Conservation (phyloP, 2,888 invertebrate genomes). For the Synanthedon tipuliformis region DNA sequence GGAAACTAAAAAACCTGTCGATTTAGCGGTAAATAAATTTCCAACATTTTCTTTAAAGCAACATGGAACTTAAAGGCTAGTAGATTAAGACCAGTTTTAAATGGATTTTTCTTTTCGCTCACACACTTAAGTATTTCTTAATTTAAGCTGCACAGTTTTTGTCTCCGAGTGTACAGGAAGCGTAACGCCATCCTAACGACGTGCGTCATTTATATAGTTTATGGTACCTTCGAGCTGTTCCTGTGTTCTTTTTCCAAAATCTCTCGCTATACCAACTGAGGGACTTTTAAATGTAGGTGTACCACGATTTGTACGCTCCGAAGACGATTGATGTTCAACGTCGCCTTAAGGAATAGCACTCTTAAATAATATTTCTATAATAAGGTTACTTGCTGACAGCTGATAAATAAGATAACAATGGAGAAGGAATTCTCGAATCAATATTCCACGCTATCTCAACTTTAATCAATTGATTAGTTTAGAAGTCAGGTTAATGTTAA, state of each 20-base stretch:
- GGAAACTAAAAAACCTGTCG: background rate
- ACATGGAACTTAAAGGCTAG: conserved; percentile 4
- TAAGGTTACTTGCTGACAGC: no score
- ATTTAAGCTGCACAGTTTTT: background rate
- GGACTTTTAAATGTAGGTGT: conserved; percentile 57
- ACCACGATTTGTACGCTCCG: conserved; percentile 39
- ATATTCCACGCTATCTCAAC: no score
- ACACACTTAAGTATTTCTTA: background rate
- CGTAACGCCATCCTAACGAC: background rate
- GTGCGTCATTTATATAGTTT: background rate
- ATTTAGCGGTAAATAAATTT: background rate
- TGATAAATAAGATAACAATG: background rate
- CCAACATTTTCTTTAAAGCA: background rate
- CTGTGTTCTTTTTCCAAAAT: conserved; percentile 57
- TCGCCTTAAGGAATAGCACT: conserved; percentile 40
- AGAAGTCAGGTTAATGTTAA: no score
- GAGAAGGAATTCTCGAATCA: no score
- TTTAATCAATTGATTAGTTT: no score
- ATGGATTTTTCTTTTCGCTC: conserved; percentile 25
- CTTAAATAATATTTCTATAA: conserved; percentile 5
- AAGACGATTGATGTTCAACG: conserved; percentile 34
- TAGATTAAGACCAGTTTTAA: conserved; percentile 20
- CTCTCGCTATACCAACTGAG: conserved; percentile 50
- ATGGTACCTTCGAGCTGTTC: conserved; percentile 47
- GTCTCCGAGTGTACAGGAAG: background rate